Conservation (phyloP, 2,797 vertebrate species). For the Etheostoma nigrum region DNA sequence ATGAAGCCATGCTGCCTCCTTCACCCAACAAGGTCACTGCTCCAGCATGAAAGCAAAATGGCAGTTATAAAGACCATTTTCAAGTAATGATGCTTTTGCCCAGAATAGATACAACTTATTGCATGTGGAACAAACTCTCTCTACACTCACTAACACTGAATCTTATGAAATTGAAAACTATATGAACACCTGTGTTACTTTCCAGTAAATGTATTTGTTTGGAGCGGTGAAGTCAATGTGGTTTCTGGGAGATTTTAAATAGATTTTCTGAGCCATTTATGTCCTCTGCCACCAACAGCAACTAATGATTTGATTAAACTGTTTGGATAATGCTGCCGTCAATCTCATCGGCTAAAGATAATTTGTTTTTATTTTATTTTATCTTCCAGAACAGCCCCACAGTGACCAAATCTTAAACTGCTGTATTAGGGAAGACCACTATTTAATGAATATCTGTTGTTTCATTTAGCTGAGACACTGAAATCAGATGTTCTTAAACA, state of each 20-base stretch:
- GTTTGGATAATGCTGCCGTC: slow-evolving; percentile 44
- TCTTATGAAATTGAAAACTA: background rate
- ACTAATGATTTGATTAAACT: slow-evolving; percentile 39
- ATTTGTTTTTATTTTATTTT: slow-evolving; percentile 31
- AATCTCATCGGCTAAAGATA: slow-evolving; percentile 23
- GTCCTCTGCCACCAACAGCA: slow-evolving; percentile 31
- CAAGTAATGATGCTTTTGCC: slow-evolving; percentile 8
- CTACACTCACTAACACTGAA: background rate
- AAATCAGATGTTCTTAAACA: slow-evolving; percentile 16
- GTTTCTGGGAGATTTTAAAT: slow-evolving; percentile 43
- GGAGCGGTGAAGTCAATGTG: slow-evolving; percentile 33
- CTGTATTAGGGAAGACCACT: background rate
- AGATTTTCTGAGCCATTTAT: slow-evolving; percentile 39
- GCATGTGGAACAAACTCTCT: slow-evolving; percentile 4
- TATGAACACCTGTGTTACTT: background rate
- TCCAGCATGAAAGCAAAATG: background rate
- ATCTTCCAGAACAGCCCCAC: slow-evolving; percentile 13
- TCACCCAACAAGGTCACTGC: background rate
- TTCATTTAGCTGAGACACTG: slow-evolving; percentile 8
- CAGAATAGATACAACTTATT: background rate
- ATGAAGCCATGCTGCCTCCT: background rate
- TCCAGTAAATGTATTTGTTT: slow-evolving; percentile 44
- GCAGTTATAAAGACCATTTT: slow-evolving; percentile 6
- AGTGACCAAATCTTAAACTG: slow-evolving; percentile 9
- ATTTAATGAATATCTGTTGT: slow-evolving; percentile 11